Evolutionary conservation across 1,140 invertebrate genomes (phyloP).

Genomic region (Drosophila persimilis): DNA sequence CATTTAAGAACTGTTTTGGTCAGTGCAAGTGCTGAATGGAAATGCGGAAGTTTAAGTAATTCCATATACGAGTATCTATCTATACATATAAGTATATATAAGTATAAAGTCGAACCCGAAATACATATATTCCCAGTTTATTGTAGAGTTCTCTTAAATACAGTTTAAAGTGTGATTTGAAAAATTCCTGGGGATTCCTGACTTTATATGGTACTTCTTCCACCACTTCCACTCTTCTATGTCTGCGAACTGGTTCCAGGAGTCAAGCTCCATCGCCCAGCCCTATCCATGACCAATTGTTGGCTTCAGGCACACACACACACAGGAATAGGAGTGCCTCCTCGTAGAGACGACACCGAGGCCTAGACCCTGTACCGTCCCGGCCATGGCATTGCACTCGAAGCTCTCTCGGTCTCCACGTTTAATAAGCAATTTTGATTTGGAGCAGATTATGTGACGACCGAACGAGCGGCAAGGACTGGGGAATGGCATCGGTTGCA

Average conservation of each 20-base stretch:
- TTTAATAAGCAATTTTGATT: slow-evolving; percentile 82
- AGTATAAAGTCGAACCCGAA: too few relatives aligned
- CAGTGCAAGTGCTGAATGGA: too few relatives aligned
- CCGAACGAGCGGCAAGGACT: slow-evolving; percentile 38
- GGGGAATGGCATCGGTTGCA: slow-evolving; percentile 49
- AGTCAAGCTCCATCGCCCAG: slow-evolving; percentile 18
- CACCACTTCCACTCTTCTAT: not conserved
- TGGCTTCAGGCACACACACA: slow-evolving; percentile 31
- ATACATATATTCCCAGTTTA: too few relatives aligned
- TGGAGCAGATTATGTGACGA: slow-evolving; percentile 80
- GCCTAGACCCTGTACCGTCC: too few relatives aligned
- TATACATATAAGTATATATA: too few relatives aligned
- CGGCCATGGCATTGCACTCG: not conserved
- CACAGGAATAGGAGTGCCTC: not conserved
- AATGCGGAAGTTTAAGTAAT: not conserved
- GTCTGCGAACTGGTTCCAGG: not conserved
- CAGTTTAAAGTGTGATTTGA: too few relatives aligned
- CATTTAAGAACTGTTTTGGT: too few relatives aligned
- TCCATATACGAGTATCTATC: too few relatives aligned
- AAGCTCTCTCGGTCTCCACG: slow-evolving; percentile 41
- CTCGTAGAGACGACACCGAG: too few relatives aligned
- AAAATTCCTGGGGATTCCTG: too few relatives aligned
- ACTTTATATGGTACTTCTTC: not conserved
- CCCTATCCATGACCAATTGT: not conserved
- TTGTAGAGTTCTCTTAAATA: too few relatives aligned